Conservation (phyloP, 1,140 invertebrate species). For the Lepidurus apus region DNA sequence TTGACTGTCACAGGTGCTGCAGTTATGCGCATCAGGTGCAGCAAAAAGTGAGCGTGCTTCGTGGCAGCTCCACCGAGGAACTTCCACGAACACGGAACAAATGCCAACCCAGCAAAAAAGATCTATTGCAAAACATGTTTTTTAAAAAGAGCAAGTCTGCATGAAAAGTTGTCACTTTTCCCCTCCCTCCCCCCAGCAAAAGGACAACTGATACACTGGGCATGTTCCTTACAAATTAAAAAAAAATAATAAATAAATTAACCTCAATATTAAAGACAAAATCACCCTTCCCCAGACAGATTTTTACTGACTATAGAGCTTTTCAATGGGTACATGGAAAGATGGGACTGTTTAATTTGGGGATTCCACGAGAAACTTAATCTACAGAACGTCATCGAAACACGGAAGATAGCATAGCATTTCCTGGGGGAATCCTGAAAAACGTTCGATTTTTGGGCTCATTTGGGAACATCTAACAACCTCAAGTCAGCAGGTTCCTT, state of each 20-base stretch:
- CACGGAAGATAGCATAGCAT: not conserved
- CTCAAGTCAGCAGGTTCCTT: not conserved
- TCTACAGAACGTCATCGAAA: too few species aligned
- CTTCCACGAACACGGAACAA: not conserved
- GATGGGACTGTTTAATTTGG: too few species aligned
- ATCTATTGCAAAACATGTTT: not conserved
- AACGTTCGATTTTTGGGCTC: not conserved
- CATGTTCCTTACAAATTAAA: not conserved
- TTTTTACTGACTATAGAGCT: too few species aligned
- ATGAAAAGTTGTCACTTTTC: not conserved
- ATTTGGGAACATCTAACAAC: not conserved
- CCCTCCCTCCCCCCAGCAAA: not conserved
- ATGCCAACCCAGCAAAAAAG: not conserved
- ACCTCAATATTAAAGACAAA: too few species aligned
- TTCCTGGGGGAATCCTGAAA: not conserved
- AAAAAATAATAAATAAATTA: not conserved
- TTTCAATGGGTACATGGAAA: too few species aligned
- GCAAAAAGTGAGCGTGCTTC: constrained; percentile 11
- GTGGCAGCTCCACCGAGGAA: not conserved
- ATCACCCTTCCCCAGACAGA: too few species aligned
- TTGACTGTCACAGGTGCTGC: constrained; percentile 6
- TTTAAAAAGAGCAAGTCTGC: not conserved
- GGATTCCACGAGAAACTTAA: too few species aligned
- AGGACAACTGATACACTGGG: not conserved
- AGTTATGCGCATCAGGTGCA: not conserved